Evolutionary conservation across 2,888 invertebrate genomes (phyloP), one percentile per base, ranked within the genome.

Genomic region (Plagiodera versicolora): DNA sequence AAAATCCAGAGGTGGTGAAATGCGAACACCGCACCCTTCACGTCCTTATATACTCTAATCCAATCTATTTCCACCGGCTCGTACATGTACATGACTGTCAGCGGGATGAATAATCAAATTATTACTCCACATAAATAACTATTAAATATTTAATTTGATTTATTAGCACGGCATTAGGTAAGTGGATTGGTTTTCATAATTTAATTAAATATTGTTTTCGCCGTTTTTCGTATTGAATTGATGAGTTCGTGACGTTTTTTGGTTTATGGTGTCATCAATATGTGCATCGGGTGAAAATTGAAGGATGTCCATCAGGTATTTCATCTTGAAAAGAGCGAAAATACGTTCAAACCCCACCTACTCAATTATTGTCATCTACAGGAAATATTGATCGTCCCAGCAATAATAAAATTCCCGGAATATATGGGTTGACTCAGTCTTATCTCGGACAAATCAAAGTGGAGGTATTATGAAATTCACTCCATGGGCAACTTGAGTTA

Each of bases 171-270:
- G 60, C 62, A 64, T 67, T 67, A 63, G 66, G 58, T 66, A 66
- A 67, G 67, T 67, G 67, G 64, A 67, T 67, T 67, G 66, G 67
- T 64, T 66, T 67, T 62, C 64, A 65, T 67, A 66, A 67, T 67
- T 66, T 67, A 67, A 67, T 67, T 67, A 67, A 64, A 57, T 59
- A 66, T 57, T 58, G 59, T 61, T 60, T 35, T 52, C 35, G 47
- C 28, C 58, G 24, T 50, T 61, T 39, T 39, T 14, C 39, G 14
- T 58, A 61, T 61, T 55, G 55, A 61, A 19, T 47, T 10, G 39
- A 54, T 48, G 48, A 45, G 44, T 45, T 16, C 28, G 49, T 32
- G 19, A 48, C n/a, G 30, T 32, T 54, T 58, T 58, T 47, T 18
- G 19, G 46, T 49, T 28, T 30, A 32, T 39, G 48, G 47, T 58